Conservation (phyloP, 2,113 vertebrate genomes). For the Phaetusa simplex region DNA sequence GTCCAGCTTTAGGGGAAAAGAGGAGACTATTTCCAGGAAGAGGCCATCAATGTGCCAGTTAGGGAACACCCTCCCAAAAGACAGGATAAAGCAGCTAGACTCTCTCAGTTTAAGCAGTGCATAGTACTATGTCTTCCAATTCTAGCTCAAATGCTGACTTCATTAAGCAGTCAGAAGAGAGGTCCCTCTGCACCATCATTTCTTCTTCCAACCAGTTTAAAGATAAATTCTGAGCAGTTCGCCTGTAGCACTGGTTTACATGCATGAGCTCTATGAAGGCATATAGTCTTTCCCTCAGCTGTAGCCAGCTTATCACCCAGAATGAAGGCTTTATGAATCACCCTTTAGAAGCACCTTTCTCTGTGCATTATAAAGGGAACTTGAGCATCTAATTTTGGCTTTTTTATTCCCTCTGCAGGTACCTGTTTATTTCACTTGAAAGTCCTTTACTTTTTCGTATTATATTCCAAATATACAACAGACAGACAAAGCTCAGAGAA, state of each 20-base stretch:
- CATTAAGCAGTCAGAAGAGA: background rate
- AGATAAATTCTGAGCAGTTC: background rate
- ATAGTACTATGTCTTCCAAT: fast-evolving
- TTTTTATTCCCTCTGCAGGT: background rate
- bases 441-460: background rate
- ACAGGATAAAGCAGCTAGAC: background rate
- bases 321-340: background rate
- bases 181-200: background rate
- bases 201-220: background rate
- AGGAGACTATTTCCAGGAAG: background rate
- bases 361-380: background rate
- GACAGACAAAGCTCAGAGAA: background rate
- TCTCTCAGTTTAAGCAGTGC: background rate
- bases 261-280: background rate
- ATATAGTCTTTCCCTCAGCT: background rate
- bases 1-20: background rate
- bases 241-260: background rate
- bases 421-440: background rate
- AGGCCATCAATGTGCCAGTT: background rate
- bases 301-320: background rate
- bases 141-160: background rate
- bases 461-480: background rate
- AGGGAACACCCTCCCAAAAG: background rate
- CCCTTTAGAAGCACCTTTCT: background rate
- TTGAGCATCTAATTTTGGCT: background rate